Conservation (phyloP, 1,140 invertebrate species). For the Cotesia chilonis region DNA sequence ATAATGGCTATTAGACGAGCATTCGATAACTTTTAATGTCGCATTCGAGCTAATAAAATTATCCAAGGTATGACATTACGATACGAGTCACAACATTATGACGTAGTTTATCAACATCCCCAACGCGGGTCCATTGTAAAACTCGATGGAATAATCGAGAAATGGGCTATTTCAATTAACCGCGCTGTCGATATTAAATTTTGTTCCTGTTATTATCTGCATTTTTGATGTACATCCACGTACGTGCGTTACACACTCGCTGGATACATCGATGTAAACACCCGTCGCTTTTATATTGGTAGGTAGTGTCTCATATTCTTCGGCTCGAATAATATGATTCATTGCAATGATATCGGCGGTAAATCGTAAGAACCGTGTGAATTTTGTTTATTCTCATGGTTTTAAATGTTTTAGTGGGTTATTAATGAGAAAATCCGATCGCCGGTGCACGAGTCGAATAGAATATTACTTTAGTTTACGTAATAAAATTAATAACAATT, state of each 20-base stretch:
- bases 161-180: conserved; percentile 57
- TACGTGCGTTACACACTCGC: neutral
- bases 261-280: conserved; percentile 24
- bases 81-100: conserved; percentile 25
- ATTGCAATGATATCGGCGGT: no score
- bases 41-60: conserved; percentile 54
- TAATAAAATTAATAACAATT: no score
- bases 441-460: neutral
- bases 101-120: conserved; percentile 3
- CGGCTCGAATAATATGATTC: no score
- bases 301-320: no score
- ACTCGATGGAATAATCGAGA: conserved; percentile 32
- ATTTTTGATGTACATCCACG: neutral
- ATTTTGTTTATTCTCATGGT: conserved; percentile 43
- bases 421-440: neutral
- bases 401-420: conserved; percentile 48
- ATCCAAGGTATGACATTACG: conserved; percentile 59
- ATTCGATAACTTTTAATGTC: conserved; percentile 31
- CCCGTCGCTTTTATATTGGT: no score
- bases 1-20: conserved; percentile 53
- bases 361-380: conserved; percentile 53
- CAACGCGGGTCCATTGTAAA: conserved; percentile 9
- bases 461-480: no score
- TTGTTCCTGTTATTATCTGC: conserved; percentile 10
- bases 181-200: conserved; percentile 37